Evolutionary conservation across 2,113 vertebrate species (phyloP), one percentile per base, ranked within the genome.

Genomic region (Chrysemys picta): DNA sequence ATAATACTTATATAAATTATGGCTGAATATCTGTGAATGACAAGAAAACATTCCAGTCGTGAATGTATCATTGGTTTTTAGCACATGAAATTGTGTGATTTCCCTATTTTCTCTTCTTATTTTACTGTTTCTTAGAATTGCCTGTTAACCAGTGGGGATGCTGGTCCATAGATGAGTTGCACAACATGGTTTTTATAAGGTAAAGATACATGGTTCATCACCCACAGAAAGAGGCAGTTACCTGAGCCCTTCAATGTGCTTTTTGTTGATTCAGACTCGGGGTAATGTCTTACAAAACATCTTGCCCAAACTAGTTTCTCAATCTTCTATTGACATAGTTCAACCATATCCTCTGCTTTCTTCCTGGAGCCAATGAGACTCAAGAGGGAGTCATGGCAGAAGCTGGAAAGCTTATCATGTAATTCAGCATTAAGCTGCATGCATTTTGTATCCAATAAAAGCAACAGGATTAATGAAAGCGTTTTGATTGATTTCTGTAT

Each of bases 401-500:
- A 93, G 52, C 47, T 87, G 97, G 91, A 95, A 95, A 31, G 13
- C 80, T 95, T 92, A 76, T 76, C 88, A 82, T 87, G 57, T 47
- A 87, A 87, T 82, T 93, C 0, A 0, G 81, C 93, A 87, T 94
- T 96, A 93, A 89, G 82, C 93, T 91, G 90, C 38, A 2, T 96
- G 90, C 57, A 79, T 96, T 94, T 93, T 95, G 92, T 65, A 85
- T 89, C 93, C 87, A 94, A 24, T 85, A 92, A 91, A 96, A 97
- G 90, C 92, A 91, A 93, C 57, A 35, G 93, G 91, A 97, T 94
- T 95, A 95, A 87, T 85, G 88, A 96, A 88, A 96, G 45, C 62
- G 80, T 90, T 97, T 57, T 6, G 94, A 87, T 81, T 91, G 93
- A 91, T 29, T 95, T 94, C 69, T 82, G 1, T 88, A 38, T 84